Evolutionary conservation across 2,888 invertebrate genomes (phyloP).

Genomic region (Erebia palarica): DNA sequence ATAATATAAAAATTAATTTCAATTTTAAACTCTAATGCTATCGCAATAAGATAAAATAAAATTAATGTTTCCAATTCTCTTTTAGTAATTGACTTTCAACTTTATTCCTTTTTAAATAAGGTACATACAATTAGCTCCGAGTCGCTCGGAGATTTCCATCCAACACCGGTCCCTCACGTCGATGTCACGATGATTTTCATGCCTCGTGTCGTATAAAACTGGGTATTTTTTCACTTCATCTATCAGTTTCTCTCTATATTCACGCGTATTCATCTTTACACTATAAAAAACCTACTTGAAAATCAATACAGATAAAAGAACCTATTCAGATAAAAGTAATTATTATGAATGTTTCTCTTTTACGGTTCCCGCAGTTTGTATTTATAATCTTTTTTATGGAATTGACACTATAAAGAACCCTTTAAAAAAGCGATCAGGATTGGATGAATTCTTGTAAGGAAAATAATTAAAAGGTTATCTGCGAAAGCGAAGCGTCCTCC

Average conservation of each 20-base stretch:
- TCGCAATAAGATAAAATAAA: neutral
- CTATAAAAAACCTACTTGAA: neutral
- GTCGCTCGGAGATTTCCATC: slow-evolving; percentile 68
- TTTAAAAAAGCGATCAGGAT: neutral
- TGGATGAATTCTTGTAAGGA: neutral
- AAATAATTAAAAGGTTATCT: neutral
- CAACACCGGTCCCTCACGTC: slow-evolving; percentile 74
- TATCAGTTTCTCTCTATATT: slow-evolving; percentile 67
- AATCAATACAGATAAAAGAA: neutral
- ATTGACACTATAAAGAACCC: neutral
- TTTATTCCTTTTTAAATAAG: slow-evolving; percentile 13
- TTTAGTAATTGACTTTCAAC: slow-evolving; percentile 9
- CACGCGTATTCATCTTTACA: slow-evolving; percentile 50
- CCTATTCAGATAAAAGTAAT: neutral
- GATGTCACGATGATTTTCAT: slow-evolving; percentile 72
- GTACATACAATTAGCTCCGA: slow-evolving; percentile 57
- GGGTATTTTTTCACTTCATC: slow-evolving; percentile 74
- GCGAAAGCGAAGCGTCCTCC: slow-evolving; percentile 50
- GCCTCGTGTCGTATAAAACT: slow-evolving; percentile 71
- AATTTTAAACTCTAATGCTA: slow-evolving; percentile 7
- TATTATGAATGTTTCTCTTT: neutral
- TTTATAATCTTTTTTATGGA: neutral
- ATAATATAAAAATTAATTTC: neutral
- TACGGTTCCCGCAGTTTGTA: too few relatives aligned
- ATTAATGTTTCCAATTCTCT: neutral